phyloP scores from a whole-genome alignment of 2,888 invertebrate species.

The Fissipunctia ypsillon region DNA sequence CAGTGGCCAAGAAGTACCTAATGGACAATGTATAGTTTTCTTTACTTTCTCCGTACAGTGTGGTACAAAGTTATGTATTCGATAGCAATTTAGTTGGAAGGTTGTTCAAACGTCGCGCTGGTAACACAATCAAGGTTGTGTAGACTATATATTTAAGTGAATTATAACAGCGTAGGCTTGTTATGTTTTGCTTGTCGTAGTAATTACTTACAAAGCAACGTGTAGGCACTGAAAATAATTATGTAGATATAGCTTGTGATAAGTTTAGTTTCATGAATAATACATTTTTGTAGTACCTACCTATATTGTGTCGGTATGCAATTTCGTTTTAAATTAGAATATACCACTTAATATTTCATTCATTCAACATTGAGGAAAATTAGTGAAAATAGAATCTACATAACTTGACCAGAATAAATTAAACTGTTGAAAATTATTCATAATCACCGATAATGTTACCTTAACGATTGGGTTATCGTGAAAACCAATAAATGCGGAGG shows the following conservation, averaged over 20 bases:
- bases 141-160: constrained; percentile 49
- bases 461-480: constrained; percentile 67
- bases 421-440: constrained; percentile 63
- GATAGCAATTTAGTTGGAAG: constrained; percentile 58
- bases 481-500: constrained; percentile 71
- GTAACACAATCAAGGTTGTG: constrained; percentile 52
- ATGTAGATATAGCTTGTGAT: constrained; percentile 11
- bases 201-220: constrained; percentile 37
- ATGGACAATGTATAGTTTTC: constrained; percentile 67
- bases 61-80: constrained; percentile 48
- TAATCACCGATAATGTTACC: constrained; percentile 69
- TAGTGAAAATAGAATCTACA: constrained; percentile 17
- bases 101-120: constrained; percentile 46
- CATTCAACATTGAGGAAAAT: background rate
- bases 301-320: background rate
- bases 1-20: constrained; percentile 62
- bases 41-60: constrained; percentile 61
- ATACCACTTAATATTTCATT: background rate
- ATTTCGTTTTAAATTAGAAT: background rate
- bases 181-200: constrained; percentile 38
- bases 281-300: background rate
- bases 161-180: constrained; percentile 52
- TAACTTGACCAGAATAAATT: constrained; percentile 46
- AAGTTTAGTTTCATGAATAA: constrained; percentile 6
- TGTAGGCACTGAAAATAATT: background rate